Evolutionary conservation across 2,797 vertebrate species (phyloP).

Genomic region (Scleropages formosus): DNA sequence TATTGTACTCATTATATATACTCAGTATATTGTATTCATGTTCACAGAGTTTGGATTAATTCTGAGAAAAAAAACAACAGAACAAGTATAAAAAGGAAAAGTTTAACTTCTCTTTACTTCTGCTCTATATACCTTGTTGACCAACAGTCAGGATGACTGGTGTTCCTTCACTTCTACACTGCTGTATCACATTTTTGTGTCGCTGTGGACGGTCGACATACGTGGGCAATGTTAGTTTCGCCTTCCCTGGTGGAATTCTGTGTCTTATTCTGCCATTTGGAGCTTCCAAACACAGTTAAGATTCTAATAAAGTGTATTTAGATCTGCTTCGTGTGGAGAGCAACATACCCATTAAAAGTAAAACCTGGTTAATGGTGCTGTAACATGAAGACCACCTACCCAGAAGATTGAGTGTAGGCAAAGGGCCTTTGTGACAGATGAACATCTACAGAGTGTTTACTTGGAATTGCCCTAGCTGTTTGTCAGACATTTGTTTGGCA

Average conservation of each 20-base stretch:
- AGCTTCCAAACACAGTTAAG: too few relatives aligned
- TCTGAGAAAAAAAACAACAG: constrained; percentile 37
- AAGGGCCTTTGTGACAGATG: neutral
- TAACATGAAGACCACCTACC: constrained; percentile 20
- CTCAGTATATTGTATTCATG: constrained; percentile 40
- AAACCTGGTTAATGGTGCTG: constrained; percentile 32
- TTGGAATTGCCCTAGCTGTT: neutral
- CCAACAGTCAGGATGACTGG: too few relatives aligned
- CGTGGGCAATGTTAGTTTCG: neutral
- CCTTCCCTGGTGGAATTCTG: neutral
- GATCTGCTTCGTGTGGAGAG: too few relatives aligned
- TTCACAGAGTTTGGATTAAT: constrained; percentile 48
- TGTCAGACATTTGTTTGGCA: neutral
- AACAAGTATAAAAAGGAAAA: too few relatives aligned
- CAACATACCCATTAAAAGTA: constrained; percentile 1
- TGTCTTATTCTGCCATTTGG: neutral
- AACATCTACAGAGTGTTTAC: neutral
- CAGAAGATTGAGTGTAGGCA: constrained; percentile 19
- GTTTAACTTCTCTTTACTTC: too few relatives aligned
- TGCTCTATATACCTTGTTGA: too few relatives aligned
- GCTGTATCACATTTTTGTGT: too few relatives aligned
- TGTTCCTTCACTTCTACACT: too few relatives aligned
- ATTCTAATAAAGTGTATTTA: too few relatives aligned
- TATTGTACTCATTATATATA: too few relatives aligned
- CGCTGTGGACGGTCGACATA: too few relatives aligned